Conservation (phyloP, 2,888 invertebrate genomes). For the Mylabris sibirica region DNA sequence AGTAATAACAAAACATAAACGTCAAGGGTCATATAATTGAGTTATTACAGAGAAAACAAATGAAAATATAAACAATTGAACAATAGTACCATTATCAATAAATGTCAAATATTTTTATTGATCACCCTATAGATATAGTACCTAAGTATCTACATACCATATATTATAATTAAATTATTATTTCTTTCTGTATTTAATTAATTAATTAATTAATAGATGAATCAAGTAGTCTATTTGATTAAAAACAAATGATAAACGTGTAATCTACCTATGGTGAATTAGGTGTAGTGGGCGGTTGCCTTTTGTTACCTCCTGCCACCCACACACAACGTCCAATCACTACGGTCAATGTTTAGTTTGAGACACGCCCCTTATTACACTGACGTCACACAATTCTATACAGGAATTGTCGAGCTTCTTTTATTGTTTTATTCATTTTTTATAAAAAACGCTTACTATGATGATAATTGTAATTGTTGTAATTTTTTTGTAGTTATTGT, state of each 20-base stretch:
- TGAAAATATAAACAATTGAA: slow-evolving; percentile 17
- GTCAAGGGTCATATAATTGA: slow-evolving; percentile 31
- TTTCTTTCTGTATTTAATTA: background rate
- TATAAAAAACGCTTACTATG: background rate
- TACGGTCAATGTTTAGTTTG: slow-evolving; percentile 35
- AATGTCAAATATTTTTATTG: slow-evolving; percentile 21
- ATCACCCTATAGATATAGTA: background rate
- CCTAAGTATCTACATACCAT: too few relatives aligned
- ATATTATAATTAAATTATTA: too few relatives aligned
- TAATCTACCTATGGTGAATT: slow-evolving; percentile 20
- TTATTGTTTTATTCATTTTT: background rate
- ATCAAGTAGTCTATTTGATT: background rate
- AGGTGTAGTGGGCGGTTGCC: slow-evolving; percentile 36
- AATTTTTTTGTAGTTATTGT: background rate
- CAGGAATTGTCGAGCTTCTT: slow-evolving; percentile 26
- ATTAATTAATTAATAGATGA: background rate
- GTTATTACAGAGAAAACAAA: slow-evolving; percentile 28
- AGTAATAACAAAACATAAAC: slow-evolving; percentile 21
- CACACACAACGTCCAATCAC: slow-evolving; percentile 50
- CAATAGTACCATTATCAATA: slow-evolving; percentile 37
- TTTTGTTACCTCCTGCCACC: slow-evolving; percentile 49
- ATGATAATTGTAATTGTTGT: too few relatives aligned
- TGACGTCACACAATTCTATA: slow-evolving; percentile 50
- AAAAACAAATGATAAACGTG: slow-evolving; percentile 1
- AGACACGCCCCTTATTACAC: slow-evolving; percentile 45